Evolutionary conservation across 1,140 invertebrate species (phyloP).

Genomic region (Potamilus streckersoni): DNA sequence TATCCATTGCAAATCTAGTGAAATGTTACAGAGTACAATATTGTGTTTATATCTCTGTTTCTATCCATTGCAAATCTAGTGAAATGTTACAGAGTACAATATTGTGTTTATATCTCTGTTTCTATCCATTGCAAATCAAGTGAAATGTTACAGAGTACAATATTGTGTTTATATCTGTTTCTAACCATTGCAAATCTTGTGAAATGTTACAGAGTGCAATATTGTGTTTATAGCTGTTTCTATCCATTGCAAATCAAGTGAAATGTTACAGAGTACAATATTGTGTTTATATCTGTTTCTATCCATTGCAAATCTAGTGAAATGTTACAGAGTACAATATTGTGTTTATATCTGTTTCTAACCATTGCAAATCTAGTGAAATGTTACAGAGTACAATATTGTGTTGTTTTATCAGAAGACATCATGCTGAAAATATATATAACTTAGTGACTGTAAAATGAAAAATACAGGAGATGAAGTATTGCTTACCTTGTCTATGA

Average conservation of each 20-base stretch:
- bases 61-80: background rate
- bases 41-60: background rate
- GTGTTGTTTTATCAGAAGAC: constrained; percentile 1
- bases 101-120: background rate
- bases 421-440: background rate
- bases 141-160: too few species aligned
- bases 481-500: constrained; percentile 81
- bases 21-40: too few species aligned
- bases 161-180: background rate
- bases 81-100: too few species aligned
- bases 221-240: background rate
- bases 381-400: too few species aligned
- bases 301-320: background rate
- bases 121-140: background rate
- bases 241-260: background rate
- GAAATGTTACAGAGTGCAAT: too few species aligned
- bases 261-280: too few species aligned
- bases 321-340: too few species aligned
- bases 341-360: background rate
- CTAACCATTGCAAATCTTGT: background rate
- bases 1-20: background rate
- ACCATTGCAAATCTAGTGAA: background rate
- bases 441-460: background rate
- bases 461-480: background rate
- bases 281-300: background rate